These are phyloP conservation scores for Liposcelis brunnea DNA, from an alignment of 2,888 invertebrate genomes.

Conservation along the genomic window DNA sequence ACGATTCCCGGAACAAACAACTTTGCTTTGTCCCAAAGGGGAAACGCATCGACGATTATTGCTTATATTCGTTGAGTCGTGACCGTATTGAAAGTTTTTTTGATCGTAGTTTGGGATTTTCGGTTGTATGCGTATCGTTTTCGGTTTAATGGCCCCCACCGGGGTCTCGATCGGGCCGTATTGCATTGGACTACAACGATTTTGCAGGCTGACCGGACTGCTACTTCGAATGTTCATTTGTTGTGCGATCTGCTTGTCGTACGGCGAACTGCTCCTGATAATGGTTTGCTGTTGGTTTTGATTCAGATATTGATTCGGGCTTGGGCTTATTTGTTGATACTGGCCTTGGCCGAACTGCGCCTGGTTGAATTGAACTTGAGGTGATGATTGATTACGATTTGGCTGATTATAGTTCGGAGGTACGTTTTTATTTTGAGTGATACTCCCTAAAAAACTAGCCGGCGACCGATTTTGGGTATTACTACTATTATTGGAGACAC, in stretches of 20 bases:
- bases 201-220: neutral
- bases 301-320: neutral
- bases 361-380: too few species aligned
- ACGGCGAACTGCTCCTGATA: neutral
- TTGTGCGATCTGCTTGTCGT: neutral
- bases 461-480: neutral
- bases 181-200: neutral
- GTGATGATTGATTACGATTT: too few species aligned
- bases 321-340: neutral
- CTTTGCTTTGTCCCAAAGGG: slow-evolving; percentile 4
- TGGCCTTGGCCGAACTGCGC: neutral
- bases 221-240: neutral
- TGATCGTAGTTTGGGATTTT: neutral
- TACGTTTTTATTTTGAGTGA: slow-evolving; percentile 1
- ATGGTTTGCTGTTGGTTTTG: slow-evolving; percentile 3
- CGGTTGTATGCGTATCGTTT: slow-evolving; percentile 5
- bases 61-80: neutral
- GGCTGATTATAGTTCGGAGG: too few species aligned
- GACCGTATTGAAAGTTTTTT: neutral
- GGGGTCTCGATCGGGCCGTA: slow-evolving; percentile 4
- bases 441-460: slow-evolving; percentile 4
- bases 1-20: slow-evolving; percentile 1
- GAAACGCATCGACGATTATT: neutral
- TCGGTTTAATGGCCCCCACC: neutral
- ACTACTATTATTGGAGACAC: neutral